phyloP scores from a whole-genome alignment of 2,888 invertebrate species.

The Ectobius pallidus region DNA sequence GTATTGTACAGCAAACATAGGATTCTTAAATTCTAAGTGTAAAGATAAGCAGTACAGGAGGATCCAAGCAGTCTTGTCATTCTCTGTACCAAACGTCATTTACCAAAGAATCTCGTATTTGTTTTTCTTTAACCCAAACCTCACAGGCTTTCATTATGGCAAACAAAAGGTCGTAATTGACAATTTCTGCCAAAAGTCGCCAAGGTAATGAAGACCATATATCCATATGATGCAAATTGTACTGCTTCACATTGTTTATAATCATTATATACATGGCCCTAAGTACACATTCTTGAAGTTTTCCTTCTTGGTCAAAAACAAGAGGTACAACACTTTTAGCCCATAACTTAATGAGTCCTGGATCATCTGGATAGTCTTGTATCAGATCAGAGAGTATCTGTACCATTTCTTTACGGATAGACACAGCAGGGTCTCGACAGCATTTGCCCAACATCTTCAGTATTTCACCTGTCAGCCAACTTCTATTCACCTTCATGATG shows the following conservation, averaged over 20 bases:
- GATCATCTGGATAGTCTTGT: background rate
- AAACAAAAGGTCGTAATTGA: background rate
- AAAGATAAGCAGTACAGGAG: constrained; percentile 62
- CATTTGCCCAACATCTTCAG: constrained; percentile 34
- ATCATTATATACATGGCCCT: background rate
- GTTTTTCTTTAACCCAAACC: background rate
- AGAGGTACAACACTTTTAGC: constrained; percentile 1
- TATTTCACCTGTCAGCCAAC: constrained; percentile 44
- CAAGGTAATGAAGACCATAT: constrained; percentile 4
- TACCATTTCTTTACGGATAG: constrained; percentile 5
- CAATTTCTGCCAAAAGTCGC: background rate
- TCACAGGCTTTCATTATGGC: constrained; percentile 9
- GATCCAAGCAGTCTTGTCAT: constrained; percentile 60
- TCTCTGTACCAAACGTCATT: constrained; percentile 49
- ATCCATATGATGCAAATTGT: background rate
- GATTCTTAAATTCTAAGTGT: constrained; percentile 59
- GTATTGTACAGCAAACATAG: constrained; percentile 61
- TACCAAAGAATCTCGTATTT: background rate
- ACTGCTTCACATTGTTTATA: background rate
- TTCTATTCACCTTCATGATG: constrained; percentile 50
- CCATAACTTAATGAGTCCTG: background rate
- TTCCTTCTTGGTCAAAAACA: constrained; percentile 7
- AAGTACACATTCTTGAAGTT: constrained; percentile 7
- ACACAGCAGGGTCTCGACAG: constrained; percentile 1
- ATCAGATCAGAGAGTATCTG: background rate